Evolutionary conservation across 2,113 vertebrate species (phyloP).

Genomic region (Oncorhynchus gorbuscha): DNA sequence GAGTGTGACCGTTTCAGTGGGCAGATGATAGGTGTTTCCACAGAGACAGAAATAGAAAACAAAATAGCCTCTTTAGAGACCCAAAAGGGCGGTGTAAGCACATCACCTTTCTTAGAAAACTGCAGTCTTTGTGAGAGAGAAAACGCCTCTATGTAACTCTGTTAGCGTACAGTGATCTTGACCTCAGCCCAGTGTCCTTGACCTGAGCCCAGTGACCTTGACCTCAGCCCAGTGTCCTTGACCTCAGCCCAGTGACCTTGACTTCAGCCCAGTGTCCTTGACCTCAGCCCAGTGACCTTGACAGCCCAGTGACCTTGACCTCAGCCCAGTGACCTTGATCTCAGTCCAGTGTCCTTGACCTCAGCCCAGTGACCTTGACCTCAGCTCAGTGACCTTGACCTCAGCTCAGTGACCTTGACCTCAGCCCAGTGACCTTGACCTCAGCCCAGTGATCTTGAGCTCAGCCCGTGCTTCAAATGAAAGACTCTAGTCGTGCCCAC

Average conservation of each 20-base stretch:
- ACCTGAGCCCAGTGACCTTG: slow-evolving; percentile 28
- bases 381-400: no score
- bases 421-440: no score
- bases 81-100: slow-evolving; percentile 69
- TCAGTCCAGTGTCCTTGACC: background rate
- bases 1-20: slow-evolving; percentile 19
- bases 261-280: no score
- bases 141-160: background rate
- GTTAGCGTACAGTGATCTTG: background rate
- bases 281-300: no score
- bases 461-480: background rate
- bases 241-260: slow-evolving; percentile 24
- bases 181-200: slow-evolving; percentile 31
- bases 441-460: background rate
- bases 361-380: no score
- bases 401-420: no score
- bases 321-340: no score
- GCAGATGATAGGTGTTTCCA: slow-evolving; percentile 72
- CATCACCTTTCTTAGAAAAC: slow-evolving; percentile 59
- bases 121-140: slow-evolving; percentile 36
- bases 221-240: slow-evolving; percentile 30
- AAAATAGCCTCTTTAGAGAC: slow-evolving; percentile 76
- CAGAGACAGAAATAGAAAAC: slow-evolving; percentile 73
- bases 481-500: no score
- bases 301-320: no score